These are phyloP conservation scores for Dendropsophus ebraccatus DNA, from an alignment of 2,113 vertebrate species.

Conservation along the genomic window DNA sequence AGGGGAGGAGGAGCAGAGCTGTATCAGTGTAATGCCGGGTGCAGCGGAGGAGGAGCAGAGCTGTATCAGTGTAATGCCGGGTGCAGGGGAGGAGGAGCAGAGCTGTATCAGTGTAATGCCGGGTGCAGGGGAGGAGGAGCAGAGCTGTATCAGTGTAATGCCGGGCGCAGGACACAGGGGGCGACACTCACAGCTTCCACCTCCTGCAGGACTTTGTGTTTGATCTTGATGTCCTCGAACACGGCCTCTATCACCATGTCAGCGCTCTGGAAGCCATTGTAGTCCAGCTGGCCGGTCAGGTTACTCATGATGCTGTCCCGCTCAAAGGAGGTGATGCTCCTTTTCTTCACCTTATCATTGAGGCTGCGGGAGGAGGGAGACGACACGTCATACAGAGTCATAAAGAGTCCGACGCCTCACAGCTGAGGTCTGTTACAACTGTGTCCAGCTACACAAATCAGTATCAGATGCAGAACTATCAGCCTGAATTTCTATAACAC, in stretches of 20 bases:
- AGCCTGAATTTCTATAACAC: too few relatives aligned
- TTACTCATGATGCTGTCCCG: slow-evolving; percentile 86
- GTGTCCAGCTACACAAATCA: too few relatives aligned
- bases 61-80: not conserved
- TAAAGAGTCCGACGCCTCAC: not conserved
- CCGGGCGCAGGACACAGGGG: not conserved
- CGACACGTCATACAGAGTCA: not conserved
- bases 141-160: not conserved
- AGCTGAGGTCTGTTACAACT: not conserved
- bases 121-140: not conserved
- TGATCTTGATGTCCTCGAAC: slow-evolving; percentile 91
- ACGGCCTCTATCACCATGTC: slow-evolving; percentile 98
- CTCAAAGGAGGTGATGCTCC: slow-evolving; percentile 85
- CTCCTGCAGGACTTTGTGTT: slow-evolving; percentile 91
- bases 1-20: slow-evolving; percentile 40
- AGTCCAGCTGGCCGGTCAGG: slow-evolving; percentile 83
- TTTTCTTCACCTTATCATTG: slow-evolving; percentile 92
- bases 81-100: slow-evolving; percentile 33
- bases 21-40: not conserved
- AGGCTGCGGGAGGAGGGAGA: slow-evolving; percentile 73
- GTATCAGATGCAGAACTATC: too few relatives aligned
- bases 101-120: not conserved
- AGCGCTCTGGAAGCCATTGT: slow-evolving; percentile 83
- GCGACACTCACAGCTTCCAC: slow-evolving; percentile 89
- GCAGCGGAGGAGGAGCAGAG: not conserved